A percentile compares a stretch with the other conserved stretches of the same genome.
These are phyloP conservation scores for Montipora sp. DNA, from an alignment of 64 coral and sea anemone species.

Conservation along the genomic window DNA sequence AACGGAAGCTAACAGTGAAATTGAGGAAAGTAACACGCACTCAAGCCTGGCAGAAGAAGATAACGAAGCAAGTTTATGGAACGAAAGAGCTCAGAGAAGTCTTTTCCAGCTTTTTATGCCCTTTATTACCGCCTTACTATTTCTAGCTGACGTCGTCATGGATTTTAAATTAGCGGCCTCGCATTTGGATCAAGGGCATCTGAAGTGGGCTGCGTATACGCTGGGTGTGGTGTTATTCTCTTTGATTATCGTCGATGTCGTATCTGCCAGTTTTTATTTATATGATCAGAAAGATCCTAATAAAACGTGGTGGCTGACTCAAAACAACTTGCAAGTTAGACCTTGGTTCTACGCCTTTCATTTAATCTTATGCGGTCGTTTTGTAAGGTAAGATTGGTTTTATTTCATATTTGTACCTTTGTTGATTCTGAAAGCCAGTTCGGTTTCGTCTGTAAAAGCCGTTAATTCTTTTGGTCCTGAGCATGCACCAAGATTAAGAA, in stretches of 20 bases:
- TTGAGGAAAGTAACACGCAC: too few relatives aligned
- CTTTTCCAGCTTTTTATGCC: not conserved
- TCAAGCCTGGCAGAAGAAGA: not conserved
- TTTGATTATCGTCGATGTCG: not conserved
- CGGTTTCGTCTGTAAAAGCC: not conserved
- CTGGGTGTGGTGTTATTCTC: not conserved
- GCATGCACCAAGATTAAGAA: too few relatives aligned
- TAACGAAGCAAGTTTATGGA: not conserved
- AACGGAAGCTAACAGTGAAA: too few relatives aligned
- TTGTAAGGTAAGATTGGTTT: slow-evolving; percentile 5
- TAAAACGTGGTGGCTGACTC: not conserved
- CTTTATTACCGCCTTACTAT: not conserved
- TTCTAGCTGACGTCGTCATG: slow-evolving; percentile 9
- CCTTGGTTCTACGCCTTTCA: slow-evolving; percentile 17
- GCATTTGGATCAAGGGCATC: not conserved
- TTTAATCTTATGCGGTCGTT: slow-evolving; percentile 25
- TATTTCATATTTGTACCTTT: not conserved
- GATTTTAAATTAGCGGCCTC: slow-evolving; percentile 4
- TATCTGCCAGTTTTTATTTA: slow-evolving; percentile 10
- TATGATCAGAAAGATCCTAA: not conserved
- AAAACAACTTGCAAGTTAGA: not conserved
- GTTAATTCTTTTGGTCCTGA: too few relatives aligned
- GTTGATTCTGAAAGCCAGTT: not conserved
- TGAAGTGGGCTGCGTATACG: slow-evolving; percentile 9
- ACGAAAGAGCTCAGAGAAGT: not conserved